Conservation (phyloP, 1,140 invertebrate species). For the Sycophaga agraensis region DNA sequence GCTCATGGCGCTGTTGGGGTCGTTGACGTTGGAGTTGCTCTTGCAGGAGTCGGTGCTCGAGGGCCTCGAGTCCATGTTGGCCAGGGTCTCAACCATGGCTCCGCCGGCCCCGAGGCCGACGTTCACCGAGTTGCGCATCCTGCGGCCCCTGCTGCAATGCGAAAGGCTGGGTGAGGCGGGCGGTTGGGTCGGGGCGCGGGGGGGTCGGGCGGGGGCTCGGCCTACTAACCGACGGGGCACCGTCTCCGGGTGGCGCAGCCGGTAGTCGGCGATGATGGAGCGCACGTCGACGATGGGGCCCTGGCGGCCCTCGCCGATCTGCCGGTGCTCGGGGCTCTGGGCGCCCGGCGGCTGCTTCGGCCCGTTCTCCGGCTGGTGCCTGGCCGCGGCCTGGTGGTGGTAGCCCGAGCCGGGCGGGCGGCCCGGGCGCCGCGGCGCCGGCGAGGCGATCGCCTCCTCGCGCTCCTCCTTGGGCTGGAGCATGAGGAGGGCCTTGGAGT, state of each 20-base stretch:
- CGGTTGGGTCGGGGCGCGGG: too few species aligned
- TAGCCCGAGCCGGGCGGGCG: conserved; percentile 23
- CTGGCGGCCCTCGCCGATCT: conserved; percentile 67
- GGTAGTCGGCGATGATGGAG: conserved; percentile 80
- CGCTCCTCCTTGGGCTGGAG: conserved; percentile 30
- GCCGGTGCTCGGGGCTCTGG: conserved; percentile 44
- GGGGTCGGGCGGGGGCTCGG: too few species aligned
- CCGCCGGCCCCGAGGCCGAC: conserved; percentile 50
- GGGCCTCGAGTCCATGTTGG: conserved; percentile 52
- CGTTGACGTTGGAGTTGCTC: conserved; percentile 49
- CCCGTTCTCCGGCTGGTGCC: conserved; percentile 26
- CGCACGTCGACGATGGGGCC: conserved; percentile 77
- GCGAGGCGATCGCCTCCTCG: conserved; percentile 18
- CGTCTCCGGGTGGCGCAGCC: conserved; percentile 70
- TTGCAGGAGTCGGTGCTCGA: conserved; percentile 60
- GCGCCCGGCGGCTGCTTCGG: conserved; percentile 32
- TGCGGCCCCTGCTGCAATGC: conserved; percentile 47
- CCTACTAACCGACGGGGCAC: conserved; percentile 62
- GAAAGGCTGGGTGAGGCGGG: too few species aligned
- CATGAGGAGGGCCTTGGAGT: conserved; percentile 14
- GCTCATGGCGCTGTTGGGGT: conserved; percentile 55
- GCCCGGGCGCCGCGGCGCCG: conserved; percentile 37
- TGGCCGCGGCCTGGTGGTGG: conserved; percentile 22
- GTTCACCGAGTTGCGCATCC: conserved; percentile 55
- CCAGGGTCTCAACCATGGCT: conserved; percentile 51